Evolutionary conservation across 2,113 vertebrate genomes (phyloP).

Genomic region (Stigmatopora argus): DNA sequence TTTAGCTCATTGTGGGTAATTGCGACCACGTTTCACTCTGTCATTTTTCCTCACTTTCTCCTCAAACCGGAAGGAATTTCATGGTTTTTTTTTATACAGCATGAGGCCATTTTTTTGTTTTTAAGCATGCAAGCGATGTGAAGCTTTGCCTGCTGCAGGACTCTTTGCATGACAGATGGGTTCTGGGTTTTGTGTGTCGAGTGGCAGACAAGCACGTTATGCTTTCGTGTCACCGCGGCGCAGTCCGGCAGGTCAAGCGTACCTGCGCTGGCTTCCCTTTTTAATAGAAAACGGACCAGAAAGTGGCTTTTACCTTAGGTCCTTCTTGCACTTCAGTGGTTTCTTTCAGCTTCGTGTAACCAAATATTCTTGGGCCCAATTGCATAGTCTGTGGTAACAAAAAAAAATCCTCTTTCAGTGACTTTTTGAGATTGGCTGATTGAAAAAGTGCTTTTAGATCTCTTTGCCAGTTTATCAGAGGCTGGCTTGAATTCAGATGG

Average conservation of each 20-base stretch:
- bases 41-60: conserved; percentile 52
- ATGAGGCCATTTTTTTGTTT: not conserved
- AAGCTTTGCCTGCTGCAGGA: not conserved
- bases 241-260: conserved; percentile 29
- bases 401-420: not conserved
- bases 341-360: conserved; percentile 21
- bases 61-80: conserved; percentile 13
- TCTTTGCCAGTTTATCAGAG: not conserved
- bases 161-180: not conserved
- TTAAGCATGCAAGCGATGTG: not conserved
- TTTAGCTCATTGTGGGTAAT: conserved; percentile 69
- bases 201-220: conserved; percentile 2
- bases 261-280: conserved; percentile 27
- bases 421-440: not conserved
- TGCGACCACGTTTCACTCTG: conserved; percentile 47
- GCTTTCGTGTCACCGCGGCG: conserved; percentile 19
- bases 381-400: conserved; percentile 13
- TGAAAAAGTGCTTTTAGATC: not conserved
- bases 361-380: not conserved
- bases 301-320: conserved; percentile 39
- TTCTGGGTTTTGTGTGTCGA: not conserved
- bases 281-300: conserved; percentile 48
- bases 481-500: not conserved
- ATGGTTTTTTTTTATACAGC: not conserved
- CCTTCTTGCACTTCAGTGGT: conserved; percentile 42